Base-by-base conservation (phyloP, 2,888 invertebrate species). In the Merodon equestris region DNA sequence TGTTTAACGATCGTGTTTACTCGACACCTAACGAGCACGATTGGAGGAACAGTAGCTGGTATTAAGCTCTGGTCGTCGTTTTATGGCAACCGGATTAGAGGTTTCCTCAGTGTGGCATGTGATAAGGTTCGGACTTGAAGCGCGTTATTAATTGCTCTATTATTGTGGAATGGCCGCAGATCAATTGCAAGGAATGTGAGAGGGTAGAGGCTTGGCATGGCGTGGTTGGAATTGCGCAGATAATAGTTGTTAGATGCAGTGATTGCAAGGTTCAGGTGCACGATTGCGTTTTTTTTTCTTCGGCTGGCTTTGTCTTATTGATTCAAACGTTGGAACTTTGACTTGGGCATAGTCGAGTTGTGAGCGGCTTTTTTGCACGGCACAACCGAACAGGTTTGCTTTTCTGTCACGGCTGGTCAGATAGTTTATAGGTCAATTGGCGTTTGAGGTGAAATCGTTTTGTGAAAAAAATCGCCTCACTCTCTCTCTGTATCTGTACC, bases 1-100 rank as follows among this genome's bases (percentile, higher is more conserved):
- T 68, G 51, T 51, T 45, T 51, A n/a, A 38, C 27, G 45, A 68
- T 53, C 68, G 45, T 68, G 68, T 68, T 68, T 60, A 68, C 68
- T 53, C 38, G 68, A 53, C 58, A 60, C 53, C 53, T 53, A 53
- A 68, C 45, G 15, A 68, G 53, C 19, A 19, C 27, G n/a, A 13
- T 19, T n/a, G 42, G 9, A 14, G 36, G 17, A 13, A 13, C 42
- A 44, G 13, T n/a, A 44, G 4, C 13, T 10, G n/a, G n/a, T 40
- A 7, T 13, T 12, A 9, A 18, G 17, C 27, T 47, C 47, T 3
- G 36, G 47, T 48, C 48, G 38, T 12, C 9, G 12, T 5, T 45
- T 57, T 57, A 34, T 47, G 58, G 36, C 9, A 48, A 60, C 38
- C 40, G 60, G 60, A 60, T 40, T 48, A 15, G 18, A 19, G 40